Conservation (phyloP, 2,113 vertebrate genomes). For the Brachionichthys hirsutus region DNA sequence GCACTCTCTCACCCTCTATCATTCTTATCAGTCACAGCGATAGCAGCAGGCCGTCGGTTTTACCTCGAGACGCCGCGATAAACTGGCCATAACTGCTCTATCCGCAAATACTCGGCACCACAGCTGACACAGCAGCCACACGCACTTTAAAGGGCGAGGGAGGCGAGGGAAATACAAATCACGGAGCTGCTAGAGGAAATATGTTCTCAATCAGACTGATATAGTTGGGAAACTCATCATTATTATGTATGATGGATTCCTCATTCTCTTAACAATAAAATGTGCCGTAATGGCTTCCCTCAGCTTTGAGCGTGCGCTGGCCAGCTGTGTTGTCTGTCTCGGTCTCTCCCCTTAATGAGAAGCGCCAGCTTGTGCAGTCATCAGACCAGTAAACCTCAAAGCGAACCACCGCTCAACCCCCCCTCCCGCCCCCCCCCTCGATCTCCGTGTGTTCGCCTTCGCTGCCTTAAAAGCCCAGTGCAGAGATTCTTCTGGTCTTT, state of each 20-base stretch:
- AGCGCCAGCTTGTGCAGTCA: slow-evolving; percentile 37
- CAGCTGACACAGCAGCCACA: slow-evolving; percentile 21
- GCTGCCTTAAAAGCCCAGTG: slow-evolving; percentile 27
- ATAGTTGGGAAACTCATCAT: slow-evolving; percentile 22
- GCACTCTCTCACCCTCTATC: slow-evolving; percentile 20
- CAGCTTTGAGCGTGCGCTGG: slow-evolving; percentile 23
- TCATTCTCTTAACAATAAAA: slow-evolving; percentile 33
- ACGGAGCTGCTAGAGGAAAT: slow-evolving; percentile 8
- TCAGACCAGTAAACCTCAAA: slow-evolving; percentile 57
- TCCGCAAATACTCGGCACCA: slow-evolving; percentile 10
- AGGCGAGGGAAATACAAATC: slow-evolving; percentile 16
- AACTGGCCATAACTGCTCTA: slow-evolving; percentile 2
- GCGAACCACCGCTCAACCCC: slow-evolving; percentile 57
- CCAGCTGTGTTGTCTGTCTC: slow-evolving; percentile 44
- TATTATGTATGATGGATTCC: slow-evolving; percentile 17
- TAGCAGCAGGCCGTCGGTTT: slow-evolving; percentile 17
- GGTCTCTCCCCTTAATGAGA: slow-evolving; percentile 46
- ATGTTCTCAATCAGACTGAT: slow-evolving; percentile 22
- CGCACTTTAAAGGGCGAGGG: slow-evolving; percentile 3
- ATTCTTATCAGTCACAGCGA: slow-evolving; percentile 30
- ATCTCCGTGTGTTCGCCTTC: slow-evolving; percentile 28
- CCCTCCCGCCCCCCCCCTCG: slow-evolving; percentile 26
- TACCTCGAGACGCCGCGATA: slow-evolving; percentile 17
- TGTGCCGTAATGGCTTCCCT: slow-evolving; percentile 21
- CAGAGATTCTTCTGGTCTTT: slow-evolving; percentile 45